phyloP scores from a whole-genome alignment of 1,140 invertebrate species.

The Phortica variegata region DNA sequence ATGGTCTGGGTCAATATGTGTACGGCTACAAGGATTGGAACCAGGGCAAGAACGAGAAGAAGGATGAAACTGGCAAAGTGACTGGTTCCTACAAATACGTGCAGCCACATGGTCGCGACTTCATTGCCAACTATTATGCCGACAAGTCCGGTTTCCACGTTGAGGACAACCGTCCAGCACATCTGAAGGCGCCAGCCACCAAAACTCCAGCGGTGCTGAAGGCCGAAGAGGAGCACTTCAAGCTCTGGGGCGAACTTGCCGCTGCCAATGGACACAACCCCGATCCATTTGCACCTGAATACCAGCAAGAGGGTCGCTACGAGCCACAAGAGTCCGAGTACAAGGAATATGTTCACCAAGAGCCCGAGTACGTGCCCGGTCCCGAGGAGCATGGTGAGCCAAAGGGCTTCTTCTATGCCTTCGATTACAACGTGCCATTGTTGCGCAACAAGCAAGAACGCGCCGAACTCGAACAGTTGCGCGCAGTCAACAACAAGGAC shows the following conservation, averaged over 20 bases:
- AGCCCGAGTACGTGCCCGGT: slow-evolving; percentile 45
- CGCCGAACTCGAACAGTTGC: slow-evolving; percentile 43
- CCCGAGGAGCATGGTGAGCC: slow-evolving; percentile 62
- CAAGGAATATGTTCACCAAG: slow-evolving; percentile 41
- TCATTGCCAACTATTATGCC: slow-evolving; percentile 64
- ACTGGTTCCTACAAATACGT: slow-evolving; percentile 55
- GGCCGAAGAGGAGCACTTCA: slow-evolving; percentile 65
- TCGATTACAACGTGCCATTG: slow-evolving; percentile 64
- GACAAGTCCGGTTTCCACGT: slow-evolving; percentile 68
- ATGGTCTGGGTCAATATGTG: slow-evolving; percentile 64
- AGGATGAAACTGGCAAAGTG: slow-evolving; percentile 44
- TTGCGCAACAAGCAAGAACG: slow-evolving; percentile 52
- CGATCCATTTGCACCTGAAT: slow-evolving; percentile 56
- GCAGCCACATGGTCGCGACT: slow-evolving; percentile 51
- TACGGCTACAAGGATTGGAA: slow-evolving; percentile 67
- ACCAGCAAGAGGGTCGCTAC: slow-evolving; percentile 44
- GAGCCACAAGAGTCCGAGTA: slow-evolving; percentile 38
- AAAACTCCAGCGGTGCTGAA: slow-evolving; percentile 63
- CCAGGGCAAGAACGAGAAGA: slow-evolving; percentile 62
- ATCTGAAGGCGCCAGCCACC: slow-evolving; percentile 61
- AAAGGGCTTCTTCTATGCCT: slow-evolving; percentile 68
- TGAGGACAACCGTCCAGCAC: slow-evolving; percentile 66
- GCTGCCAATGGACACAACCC: slow-evolving; percentile 59
- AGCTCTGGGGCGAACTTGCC: slow-evolving; percentile 65
- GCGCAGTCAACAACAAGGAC: slow-evolving; percentile 46